Evolutionary conservation across 1,140 invertebrate genomes (phyloP), one percentile per base, ranked within the genome.

Genomic region (Euura lappo): DNA sequence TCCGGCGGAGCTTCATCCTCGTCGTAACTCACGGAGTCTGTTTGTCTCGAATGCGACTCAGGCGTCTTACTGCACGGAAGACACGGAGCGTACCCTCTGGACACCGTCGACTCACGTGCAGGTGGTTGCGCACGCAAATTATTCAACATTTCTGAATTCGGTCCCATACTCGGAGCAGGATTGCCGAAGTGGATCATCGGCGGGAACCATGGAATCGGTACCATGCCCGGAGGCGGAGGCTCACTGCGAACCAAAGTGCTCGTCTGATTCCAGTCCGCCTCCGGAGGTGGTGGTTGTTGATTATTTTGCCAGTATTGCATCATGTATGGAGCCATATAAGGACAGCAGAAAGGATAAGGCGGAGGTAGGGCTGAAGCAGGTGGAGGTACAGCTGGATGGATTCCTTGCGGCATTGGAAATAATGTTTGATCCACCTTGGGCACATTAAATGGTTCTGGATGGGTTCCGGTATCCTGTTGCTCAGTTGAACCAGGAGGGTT

Each of bases 231-330:
- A 60, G 51, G 51, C 13, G 51, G 51, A 5, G 51, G 51, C 4
- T 60, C 51, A 60, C 13, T 60, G 51, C 51, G 8, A 60, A 11
- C 13, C 51, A 3, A 11, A 11, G 8, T 60, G 51, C 10, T n/a
- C 10, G 51, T 60, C 51, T 2, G 51, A 11, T 60, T 8, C 51
- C 51, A 60, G 13, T 60, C 51, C 13, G 8, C 6, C 8, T 60
- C 51, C 10, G 51, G 51, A 5, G 13, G 51, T 6, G 51, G 51
- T 60, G 51, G 51, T 60, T 60, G 51, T 6, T 60, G 51, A 60
- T 60, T 11, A 60, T 60, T 60, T 60, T 60, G 51, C 51, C 51
- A 60, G 51, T 60, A 60, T n/a, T 60, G 51, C 51, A 60, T 60
- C 51, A 60, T 60, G 6, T 60, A 60, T 5, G 51, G 51, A 60